Evolutionary conservation across 2,797 vertebrate genomes (phyloP).

Genomic region (Phataginus tetradactyla): DNA sequence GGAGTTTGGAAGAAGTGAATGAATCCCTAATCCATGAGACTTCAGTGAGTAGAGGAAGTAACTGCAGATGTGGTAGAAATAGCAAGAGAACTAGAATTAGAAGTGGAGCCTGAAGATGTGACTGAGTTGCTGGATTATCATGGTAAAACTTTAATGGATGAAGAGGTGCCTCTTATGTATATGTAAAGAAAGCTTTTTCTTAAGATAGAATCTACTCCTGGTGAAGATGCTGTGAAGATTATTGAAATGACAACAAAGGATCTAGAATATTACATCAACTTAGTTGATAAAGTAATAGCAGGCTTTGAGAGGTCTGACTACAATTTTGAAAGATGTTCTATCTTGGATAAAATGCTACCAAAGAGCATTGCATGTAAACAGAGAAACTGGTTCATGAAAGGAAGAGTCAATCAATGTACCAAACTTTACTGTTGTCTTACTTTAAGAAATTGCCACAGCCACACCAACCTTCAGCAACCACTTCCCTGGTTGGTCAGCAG

Average conservation of each 20-base stretch:
- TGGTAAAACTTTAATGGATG: not conserved
- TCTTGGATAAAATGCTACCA: not conserved
- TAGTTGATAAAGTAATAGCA: not conserved
- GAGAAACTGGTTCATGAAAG: no score
- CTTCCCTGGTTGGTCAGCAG: not conserved
- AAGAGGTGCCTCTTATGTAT: not conserved
- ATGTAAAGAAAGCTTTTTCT: not conserved
- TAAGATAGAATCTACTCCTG: not conserved
- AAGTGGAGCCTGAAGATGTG: not conserved
- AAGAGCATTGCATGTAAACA: not conserved
- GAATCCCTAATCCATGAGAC: not conserved
- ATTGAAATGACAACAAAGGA: not conserved
- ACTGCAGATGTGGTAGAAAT: not conserved
- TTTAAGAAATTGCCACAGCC: no score
- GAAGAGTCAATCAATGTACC: no score
- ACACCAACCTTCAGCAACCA: no score
- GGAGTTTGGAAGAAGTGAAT: not conserved
- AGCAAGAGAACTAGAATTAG: not conserved
- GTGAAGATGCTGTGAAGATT: not conserved
- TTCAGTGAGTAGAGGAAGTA: not conserved
- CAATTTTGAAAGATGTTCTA: not conserved
- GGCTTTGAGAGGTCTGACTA: not conserved
- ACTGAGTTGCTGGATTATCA: not conserved
- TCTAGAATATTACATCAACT: not conserved
- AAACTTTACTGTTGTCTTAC: no score